These are phyloP conservation scores for Gasterosteus nipponicus DNA, from an alignment of 2,113 vertebrate genomes.

Conservation along the genomic window DNA sequence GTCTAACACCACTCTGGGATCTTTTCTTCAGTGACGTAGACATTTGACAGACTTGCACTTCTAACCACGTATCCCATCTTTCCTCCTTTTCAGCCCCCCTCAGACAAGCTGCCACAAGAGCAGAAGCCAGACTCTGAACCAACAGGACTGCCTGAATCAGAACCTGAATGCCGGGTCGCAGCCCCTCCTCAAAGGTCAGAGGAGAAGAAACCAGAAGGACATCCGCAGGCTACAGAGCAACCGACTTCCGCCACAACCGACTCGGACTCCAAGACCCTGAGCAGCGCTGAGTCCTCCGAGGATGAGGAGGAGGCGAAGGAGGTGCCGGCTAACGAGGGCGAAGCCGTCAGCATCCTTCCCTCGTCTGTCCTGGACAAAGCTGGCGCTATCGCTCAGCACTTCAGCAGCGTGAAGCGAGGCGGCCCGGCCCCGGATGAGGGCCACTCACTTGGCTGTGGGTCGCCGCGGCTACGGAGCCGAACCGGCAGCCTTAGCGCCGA, in stretches of 20 bases:
- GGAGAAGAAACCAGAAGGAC: constrained; percentile 10
- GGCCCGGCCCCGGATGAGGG: constrained; percentile 79
- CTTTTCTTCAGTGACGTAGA: background rate
- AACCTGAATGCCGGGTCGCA: constrained; percentile 9
- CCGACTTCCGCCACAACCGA: constrained; percentile 12
- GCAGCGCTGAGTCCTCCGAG: constrained; percentile 87
- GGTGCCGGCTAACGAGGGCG: constrained; percentile 11
- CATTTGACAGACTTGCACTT: background rate
- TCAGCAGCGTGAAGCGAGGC: constrained; percentile 80
- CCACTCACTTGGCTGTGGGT: constrained; percentile 64
- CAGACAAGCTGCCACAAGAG: constrained; percentile 21
- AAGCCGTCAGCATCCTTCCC: constrained; percentile 84
- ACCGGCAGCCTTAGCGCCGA: constrained; percentile 81
- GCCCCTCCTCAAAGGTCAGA: constrained; percentile 28
- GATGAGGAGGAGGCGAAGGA: constrained; percentile 78
- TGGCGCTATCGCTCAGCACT: constrained; percentile 87
- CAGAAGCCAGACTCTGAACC: constrained; percentile 3
- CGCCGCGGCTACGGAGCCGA: constrained; percentile 75
- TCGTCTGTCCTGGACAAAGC: constrained; percentile 91
- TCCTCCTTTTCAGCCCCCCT: constrained; percentile 9
- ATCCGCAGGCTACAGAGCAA: background rate
- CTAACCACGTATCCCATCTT: background rate
- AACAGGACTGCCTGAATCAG: constrained; percentile 14
- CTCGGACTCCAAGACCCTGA: constrained; percentile 82
- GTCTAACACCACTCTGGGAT: too few species aligned